Conservation (phyloP, 2,113 vertebrate species). For the Chloropsis cyanopogon region DNA sequence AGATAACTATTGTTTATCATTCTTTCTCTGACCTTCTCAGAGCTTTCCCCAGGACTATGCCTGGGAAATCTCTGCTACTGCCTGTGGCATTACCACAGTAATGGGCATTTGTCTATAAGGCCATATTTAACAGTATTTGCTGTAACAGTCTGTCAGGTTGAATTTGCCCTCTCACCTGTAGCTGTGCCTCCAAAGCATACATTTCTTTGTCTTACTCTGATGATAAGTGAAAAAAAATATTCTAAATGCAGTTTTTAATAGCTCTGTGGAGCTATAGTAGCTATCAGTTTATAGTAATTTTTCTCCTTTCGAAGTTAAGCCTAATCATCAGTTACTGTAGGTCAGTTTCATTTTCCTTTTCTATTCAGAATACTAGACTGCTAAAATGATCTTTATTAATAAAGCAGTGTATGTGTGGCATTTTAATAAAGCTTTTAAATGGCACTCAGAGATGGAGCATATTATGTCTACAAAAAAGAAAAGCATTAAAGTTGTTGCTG, state of each 20-base stretch:
- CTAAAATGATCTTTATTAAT: conserved; percentile 24
- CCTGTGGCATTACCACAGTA: not conserved
- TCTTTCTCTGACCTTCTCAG: no score
- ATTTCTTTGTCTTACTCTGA: not conserved
- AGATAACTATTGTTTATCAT: no score
- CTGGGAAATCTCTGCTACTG: no score
- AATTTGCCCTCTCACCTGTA: not conserved
- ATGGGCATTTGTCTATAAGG: not conserved
- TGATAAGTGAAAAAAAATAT: not conserved
- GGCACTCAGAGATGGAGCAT: not conserved
- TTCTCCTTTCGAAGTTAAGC: not conserved
- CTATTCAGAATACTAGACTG: not conserved
- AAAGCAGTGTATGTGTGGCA: not conserved
- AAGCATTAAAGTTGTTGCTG: not conserved
- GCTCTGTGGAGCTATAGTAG: not conserved
- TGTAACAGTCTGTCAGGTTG: not conserved
- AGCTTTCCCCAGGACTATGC: no score
- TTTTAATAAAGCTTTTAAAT: conserved; percentile 29
- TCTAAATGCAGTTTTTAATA: not conserved
- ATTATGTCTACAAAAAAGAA: not conserved
- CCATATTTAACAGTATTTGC: not conserved
- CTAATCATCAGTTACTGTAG: not conserved
- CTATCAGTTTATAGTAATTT: not conserved
- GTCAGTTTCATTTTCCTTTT: conserved; percentile 25
- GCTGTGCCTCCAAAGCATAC: not conserved